These are phyloP conservation scores for Thalpophila matura DNA, from an alignment of 2,888 invertebrate species.

Conservation along the genomic window DNA sequence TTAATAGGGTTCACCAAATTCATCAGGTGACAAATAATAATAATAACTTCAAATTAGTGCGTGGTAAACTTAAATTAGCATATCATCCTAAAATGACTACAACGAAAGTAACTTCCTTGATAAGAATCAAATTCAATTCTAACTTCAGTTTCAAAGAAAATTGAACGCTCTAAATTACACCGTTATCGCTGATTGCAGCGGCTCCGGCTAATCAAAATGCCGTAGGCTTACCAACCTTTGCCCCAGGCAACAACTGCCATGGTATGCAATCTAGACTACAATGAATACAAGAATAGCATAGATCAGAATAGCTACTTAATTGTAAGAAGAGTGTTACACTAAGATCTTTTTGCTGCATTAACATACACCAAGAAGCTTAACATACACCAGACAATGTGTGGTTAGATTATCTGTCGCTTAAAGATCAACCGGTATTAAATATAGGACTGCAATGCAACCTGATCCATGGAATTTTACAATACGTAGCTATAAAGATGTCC, in stretches of 20 bases:
- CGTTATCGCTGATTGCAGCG: conserved; percentile 33
- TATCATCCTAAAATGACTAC: not conserved
- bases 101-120: conserved; percentile 6
- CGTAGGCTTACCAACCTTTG: conserved; percentile 40
- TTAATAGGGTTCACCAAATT: too few species aligned
- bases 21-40: too few species aligned
- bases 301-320: too few species aligned
- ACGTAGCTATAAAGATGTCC: not conserved
- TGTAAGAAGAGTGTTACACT: too few species aligned
- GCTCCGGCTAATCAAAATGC: conserved; percentile 35
- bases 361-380: too few species aligned
- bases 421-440: too few species aligned
- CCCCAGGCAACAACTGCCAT: conserved; percentile 12
- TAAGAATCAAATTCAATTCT: conserved; percentile 35
- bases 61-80: not conserved
- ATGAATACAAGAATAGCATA: too few species aligned
- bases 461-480: not conserved
- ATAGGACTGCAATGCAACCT: not conserved
- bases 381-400: too few species aligned
- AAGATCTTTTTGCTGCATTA: too few species aligned
- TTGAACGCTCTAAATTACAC: conserved; percentile 16
- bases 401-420: too few species aligned
- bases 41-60: too few species aligned
- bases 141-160: conserved; percentile 24
- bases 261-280: conserved; percentile 33